Conservation (phyloP, 2,888 invertebrate species). For the Exocentrus adspersus region DNA sequence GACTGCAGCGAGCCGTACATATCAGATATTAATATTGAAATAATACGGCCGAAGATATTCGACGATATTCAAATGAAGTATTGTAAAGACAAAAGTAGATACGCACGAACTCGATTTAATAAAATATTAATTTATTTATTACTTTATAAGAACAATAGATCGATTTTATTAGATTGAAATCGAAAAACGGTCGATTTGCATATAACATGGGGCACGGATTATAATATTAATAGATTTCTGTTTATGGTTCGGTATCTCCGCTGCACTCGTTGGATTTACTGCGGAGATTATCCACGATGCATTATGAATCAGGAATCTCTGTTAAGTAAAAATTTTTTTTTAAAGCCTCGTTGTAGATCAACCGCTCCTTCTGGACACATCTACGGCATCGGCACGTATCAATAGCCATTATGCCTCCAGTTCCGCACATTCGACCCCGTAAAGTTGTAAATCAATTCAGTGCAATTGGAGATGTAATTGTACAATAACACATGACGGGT, state of each 20-base stretch:
- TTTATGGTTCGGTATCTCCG: slow-evolving; percentile 39
- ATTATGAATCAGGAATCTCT: neutral
- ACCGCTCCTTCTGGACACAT: too few species aligned
- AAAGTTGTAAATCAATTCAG: slow-evolving; percentile 58
- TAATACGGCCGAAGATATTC: slow-evolving; percentile 53
- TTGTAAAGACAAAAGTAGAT: slow-evolving; percentile 54
- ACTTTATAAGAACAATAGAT: slow-evolving; percentile 63
- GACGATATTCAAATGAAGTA: slow-evolving; percentile 61
- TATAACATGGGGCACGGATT: slow-evolving; percentile 57
- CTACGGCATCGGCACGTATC: slow-evolving; percentile 41
- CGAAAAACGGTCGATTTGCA: slow-evolving; percentile 58
- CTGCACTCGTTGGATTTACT: slow-evolving; percentile 9
- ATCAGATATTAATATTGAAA: slow-evolving; percentile 51
- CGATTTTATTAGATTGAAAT: slow-evolving; percentile 63
- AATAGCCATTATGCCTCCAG: slow-evolving; percentile 55
- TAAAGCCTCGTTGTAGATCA: too few species aligned
- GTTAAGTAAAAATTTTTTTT: too few species aligned
- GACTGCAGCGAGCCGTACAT: neutral
- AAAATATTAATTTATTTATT: slow-evolving; percentile 63
- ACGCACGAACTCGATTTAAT: slow-evolving; percentile 56
- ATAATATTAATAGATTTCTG: slow-evolving; percentile 54
- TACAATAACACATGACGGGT: slow-evolving; percentile 55
- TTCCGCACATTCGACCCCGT: slow-evolving; percentile 41
- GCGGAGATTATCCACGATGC: neutral
- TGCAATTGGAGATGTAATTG: slow-evolving; percentile 61